Evolutionary conservation across 2,797 vertebrate species (phyloP), one percentile per base, ranked within the genome.

Genomic region (Pangasius larnaudii): DNA sequence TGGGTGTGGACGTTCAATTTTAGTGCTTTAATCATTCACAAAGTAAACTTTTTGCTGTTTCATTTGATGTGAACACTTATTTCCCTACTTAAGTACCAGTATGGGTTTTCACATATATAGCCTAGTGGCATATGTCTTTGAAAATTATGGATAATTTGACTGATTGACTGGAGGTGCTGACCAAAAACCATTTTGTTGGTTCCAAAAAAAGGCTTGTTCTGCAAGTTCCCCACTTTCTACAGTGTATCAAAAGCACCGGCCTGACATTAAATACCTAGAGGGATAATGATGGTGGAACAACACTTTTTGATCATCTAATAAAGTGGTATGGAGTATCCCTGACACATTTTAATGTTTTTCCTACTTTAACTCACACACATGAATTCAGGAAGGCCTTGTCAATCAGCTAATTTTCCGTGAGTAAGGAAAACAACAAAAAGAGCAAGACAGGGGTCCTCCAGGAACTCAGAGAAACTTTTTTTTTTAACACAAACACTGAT

Each of bases 151-250:
- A 82, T 78, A 0, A 78, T 82, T 79, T 84, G 49, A 65, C 39
- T 79, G 27, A 24, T 59, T 51, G 16, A 53, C 33, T 72, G 18
- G 1, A 58, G 24, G 58, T 30, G 30, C 24, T 33, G 56, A 86
- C 14, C 22, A 61, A 19, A 80, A 22, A 56, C 53, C 3, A 18
- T 74, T 65, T 87, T 59, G 71, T 27, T 84, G 69, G 27, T 82
- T 85, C 65, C 49, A 58, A 88, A 18, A 18, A 86, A 79, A 86
- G 36, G 30, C 77, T 63, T 85, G 84, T 63, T 42, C 61, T 71
- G 30, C 56, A 42, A 61, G 22, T 61, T 22, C 36, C 77, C 27
- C 19, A 24, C 14, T 39, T 53, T 18, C 3, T 56, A 61, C 18
- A 53, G 5, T 10, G 24, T 81, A 67, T 67, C 42, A 75, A 85